Evolutionary conservation across 1,140 invertebrate species (phyloP), one percentile per base, ranked within the genome.

Genomic region (Helicoverpa zea): DNA sequence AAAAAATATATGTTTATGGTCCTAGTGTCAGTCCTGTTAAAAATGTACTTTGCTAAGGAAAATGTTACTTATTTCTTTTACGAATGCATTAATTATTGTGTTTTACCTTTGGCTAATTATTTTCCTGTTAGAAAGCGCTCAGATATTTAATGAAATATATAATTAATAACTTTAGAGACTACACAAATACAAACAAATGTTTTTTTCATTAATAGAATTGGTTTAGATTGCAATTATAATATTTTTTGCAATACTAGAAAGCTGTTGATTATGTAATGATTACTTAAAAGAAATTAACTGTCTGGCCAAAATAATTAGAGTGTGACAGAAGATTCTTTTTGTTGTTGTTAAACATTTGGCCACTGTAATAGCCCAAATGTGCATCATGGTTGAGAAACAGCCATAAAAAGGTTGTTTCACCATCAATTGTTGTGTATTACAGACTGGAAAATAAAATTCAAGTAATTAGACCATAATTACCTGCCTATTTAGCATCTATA

Each of bases 181-280:
- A 43, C 9, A 35, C 3, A 35, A 5, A 35, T 35, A 35, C 7
- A 43, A 43, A 43, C 35, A 43, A 43, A 43, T 43, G 3, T 9
- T 9, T 43, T 43, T 43, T 9, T 9, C 9, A 43, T 43, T 43
- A 43, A 43, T 43, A 43, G 5, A 9, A 43, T 43, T 9, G 5
- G 35, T 43, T 9, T 7, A 43, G 35, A 43, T 43, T 43, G 35
- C 35, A 43, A 43, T 43, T 43, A 43, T 43, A 43, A 43, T 43
- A 43, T 43, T 43, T 43, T 35, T 43, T 43, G 5, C 35, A 56
- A 51, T 16, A 47, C 58, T 79, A 79, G 76, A 79, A 79, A 79
- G 76, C 76, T 58, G 76, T 54, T 49, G 12, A 16, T 79, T 79
- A 79, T 59, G 58, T 79, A 79, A 79, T 68, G 49, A 68, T 79